A percentile compares a stretch with the other conserved stretches of the same genome.
These are phyloP conservation scores for Agriotes lineatus DNA, from an alignment of 2,888 invertebrate genomes.

Conservation along the genomic window DNA sequence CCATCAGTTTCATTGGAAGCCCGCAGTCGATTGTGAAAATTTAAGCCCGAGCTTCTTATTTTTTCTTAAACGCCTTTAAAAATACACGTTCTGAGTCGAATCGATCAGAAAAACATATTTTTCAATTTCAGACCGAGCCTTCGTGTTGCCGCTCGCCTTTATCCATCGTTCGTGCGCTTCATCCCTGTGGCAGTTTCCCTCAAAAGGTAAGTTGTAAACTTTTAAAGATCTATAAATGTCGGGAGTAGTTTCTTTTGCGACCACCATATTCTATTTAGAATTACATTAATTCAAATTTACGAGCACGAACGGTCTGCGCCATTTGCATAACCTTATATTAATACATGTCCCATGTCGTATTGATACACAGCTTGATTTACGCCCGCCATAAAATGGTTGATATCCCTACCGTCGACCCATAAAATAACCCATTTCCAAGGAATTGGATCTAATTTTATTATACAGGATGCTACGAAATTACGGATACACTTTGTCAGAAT, in stretches of 20 bases:
- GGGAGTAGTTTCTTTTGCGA: slow-evolving; percentile 51
- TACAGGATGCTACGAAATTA: neutral
- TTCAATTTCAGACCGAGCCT: slow-evolving; percentile 32
- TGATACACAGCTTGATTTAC: slow-evolving; percentile 57
- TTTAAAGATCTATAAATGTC: slow-evolving; percentile 45
- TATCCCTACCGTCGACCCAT: slow-evolving; percentile 38
- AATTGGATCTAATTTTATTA: slow-evolving; percentile 18
- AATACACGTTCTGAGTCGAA: slow-evolving; percentile 8
- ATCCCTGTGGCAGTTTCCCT: slow-evolving; percentile 35
- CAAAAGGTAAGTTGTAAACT: slow-evolving; percentile 48
- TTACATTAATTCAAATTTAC: slow-evolving; percentile 60
- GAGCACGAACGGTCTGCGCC: slow-evolving; percentile 52
- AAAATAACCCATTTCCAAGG: slow-evolving; percentile 36
- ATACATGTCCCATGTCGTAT: slow-evolving; percentile 54
- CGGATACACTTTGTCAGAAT: too few species aligned
- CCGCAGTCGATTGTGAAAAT: neutral
- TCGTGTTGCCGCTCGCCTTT: slow-evolving; percentile 34
- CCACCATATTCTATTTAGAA: slow-evolving; percentile 56
- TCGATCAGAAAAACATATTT: slow-evolving; percentile 30
- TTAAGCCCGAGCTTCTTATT: neutral
- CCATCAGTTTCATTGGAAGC: neutral
- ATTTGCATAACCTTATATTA: slow-evolving; percentile 58
- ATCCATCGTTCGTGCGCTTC: slow-evolving; percentile 47
- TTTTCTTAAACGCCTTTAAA: neutral
- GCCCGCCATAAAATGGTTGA: slow-evolving; percentile 48